Conservation (phyloP, 2,113 vertebrate genomes). For the Neoarius graeffei region DNA sequence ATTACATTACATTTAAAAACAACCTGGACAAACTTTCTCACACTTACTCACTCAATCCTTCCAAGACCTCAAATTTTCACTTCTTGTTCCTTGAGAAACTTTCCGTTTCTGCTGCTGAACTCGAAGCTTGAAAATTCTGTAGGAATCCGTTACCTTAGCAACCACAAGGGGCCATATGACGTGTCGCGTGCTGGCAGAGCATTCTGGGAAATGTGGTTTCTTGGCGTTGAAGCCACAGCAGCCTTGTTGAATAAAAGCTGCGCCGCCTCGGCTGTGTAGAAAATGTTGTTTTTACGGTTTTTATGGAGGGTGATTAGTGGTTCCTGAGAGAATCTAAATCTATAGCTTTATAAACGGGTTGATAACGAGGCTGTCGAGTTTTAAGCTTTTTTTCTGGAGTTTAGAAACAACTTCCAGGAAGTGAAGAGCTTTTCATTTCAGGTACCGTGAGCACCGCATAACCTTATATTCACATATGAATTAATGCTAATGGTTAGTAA, state of each 20-base stretch:
- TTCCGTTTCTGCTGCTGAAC: too few relatives aligned
- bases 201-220: slow-evolving; percentile 40
- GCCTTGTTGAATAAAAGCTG: not conserved
- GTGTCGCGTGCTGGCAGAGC: not conserved
- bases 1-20: too few relatives aligned
- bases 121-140: too few relatives aligned
- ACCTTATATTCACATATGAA: not conserved
- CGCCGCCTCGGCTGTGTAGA: not conserved
- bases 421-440: not conserved
- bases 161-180: too few relatives aligned
- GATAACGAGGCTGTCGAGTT: not conserved
- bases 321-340: too few relatives aligned
- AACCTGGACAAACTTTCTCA: too few relatives aligned
- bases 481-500: too few relatives aligned
- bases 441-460: not conserved
- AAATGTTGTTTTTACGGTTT: not conserved
- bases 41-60: too few relatives aligned
- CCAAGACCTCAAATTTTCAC: too few relatives aligned
- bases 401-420: slow-evolving; percentile 18
- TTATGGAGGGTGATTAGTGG: too few relatives aligned
- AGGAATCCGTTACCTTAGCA: too few relatives aligned
- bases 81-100: too few relatives aligned
- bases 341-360: not conserved
- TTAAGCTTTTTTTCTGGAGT: not conserved
- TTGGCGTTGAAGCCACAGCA: not conserved